Evolutionary conservation across 2,113 vertebrate species (phyloP), one percentile per base, ranked within the genome.

Genomic region (Neopipo cinnamomea): DNA sequence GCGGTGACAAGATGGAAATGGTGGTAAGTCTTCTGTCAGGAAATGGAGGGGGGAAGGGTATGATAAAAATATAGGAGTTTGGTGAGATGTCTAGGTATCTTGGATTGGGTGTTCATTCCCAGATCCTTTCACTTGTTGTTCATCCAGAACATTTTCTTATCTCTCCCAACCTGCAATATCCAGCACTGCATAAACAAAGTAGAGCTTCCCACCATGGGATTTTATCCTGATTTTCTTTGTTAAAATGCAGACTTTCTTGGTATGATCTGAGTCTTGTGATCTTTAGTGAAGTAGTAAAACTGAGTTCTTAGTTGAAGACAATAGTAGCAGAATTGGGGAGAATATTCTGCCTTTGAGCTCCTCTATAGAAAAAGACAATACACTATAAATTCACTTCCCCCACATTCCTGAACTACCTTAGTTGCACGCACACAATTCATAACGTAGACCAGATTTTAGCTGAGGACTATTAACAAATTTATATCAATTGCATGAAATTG

Each of bases 31-130:
- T 39, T 65, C 39, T 66, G 33, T 6, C 31, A 56, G 27, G 47
- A 23, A 46, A 18, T 3, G 2, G 3, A 3, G 1, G 2, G 5
- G 7, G 12, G n/a, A n/a, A 22, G 6, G 16, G 13, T 67, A 6
- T 46, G 6, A 61, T 65, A 30, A 83, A 56, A 66, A 19, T 24
- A 23, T 0, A 21, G 15, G 37, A 66, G 7, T 46, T 15, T 73
- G n/a, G 23, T 49, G 21, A 49, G 37, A 58, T 58, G 37, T 41
- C 17, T 9, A 5, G 13, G 2, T 82, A 0, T 42, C 52, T 55
- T 79, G 56, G 14, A 3, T 42, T 47, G 27, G 2, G 8, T 53
- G 46, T 27, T 52, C 44, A 41, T 50, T 61, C 24, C 28, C 31
- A n/a, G 58, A 20, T 56, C 16, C 16, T 33, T 93, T 88, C 37